Evolutionary conservation across 1,140 invertebrate species (phyloP), one percentile per base, ranked within the genome.

Genomic region (Pseudomyrmex sp.): DNA sequence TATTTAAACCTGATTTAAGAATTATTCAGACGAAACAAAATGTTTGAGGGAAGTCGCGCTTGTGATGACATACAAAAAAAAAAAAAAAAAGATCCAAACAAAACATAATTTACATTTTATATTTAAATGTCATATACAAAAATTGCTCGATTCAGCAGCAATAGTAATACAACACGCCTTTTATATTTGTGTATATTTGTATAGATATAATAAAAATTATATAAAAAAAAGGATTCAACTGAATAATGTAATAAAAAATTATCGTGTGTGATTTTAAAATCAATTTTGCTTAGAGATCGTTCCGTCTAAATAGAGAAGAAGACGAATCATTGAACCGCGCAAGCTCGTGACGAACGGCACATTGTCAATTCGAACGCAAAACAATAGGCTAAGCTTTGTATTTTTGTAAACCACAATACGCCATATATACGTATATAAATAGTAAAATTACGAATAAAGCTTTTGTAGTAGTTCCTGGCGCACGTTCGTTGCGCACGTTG

Each of bases 1-100:
- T 13, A 79, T n/a, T 77, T 56, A 54, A 56, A 56, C 12, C 10
- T 18, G 50, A 23, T 79, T 79, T 69, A 79, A 52, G n/a, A 46
- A 56, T 0, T 54, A 58, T 58, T 69, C 69, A 68, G 63, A 79
- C 63, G 52, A 52, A 56, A 52, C 65, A 46, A 75, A 15, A 62
- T 15, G 15, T 56, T 35, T 65, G 12, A 26, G n/a, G 8, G 15
- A 74, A 61, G 44, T 23, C 2, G 1, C 54, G 15, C 12, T 15
- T n/a, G 15, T 7, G 56, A 35, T 13, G 13, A 2, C 3, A 9
- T 20, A 20, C 44, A 12, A n/a, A 50, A 68, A 2, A 44, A 15
- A 2, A 23, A 23, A 13, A 10, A 10, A 15, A 56, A 44, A 54
- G 0, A 73, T 15, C 20, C 20, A 26, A 26, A 35, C 35, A 44